Evolutionary conservation across 2,113 vertebrate species (phyloP).

Genomic region (Marmota monax): DNA sequence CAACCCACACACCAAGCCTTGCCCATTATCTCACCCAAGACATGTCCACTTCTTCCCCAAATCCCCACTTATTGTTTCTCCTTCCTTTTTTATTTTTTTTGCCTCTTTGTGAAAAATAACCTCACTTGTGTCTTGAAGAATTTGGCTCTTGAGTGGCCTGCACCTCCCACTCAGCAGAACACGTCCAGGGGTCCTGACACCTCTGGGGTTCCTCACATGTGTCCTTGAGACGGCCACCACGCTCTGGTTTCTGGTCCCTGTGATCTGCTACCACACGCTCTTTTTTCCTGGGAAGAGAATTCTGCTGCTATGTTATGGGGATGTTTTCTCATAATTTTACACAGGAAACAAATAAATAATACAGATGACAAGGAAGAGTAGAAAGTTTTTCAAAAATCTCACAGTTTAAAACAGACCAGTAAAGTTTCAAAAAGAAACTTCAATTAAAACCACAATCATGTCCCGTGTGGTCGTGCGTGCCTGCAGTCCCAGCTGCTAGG

Average conservation of each 20-base stretch:
- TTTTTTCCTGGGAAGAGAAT: background rate
- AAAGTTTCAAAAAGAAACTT: background rate
- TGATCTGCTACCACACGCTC: background rate
- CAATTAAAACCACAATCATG: background rate
- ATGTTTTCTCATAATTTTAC: background rate
- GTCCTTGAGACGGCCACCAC: too few species aligned
- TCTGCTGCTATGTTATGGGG: background rate
- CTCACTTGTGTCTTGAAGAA: background rate
- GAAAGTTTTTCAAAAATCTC: background rate
- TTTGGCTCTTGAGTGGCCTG: background rate
- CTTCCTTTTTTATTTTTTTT: background rate
- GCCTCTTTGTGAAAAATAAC: background rate
- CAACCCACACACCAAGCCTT: background rate
- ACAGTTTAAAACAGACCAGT: background rate
- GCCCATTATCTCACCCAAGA: background rate
- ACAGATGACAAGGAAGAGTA: background rate
- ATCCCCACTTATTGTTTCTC: background rate
- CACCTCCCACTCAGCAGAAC: background rate
- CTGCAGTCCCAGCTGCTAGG: background rate
- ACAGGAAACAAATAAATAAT: background rate
- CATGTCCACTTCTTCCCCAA: background rate
- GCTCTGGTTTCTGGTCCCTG: background rate
- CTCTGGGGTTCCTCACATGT: fast-evolving
- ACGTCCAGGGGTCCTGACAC: background rate
- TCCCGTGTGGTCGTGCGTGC: background rate